phyloP scores from a whole-genome alignment of 2,888 invertebrate species.

The Chymomyza caudatula region DNA sequence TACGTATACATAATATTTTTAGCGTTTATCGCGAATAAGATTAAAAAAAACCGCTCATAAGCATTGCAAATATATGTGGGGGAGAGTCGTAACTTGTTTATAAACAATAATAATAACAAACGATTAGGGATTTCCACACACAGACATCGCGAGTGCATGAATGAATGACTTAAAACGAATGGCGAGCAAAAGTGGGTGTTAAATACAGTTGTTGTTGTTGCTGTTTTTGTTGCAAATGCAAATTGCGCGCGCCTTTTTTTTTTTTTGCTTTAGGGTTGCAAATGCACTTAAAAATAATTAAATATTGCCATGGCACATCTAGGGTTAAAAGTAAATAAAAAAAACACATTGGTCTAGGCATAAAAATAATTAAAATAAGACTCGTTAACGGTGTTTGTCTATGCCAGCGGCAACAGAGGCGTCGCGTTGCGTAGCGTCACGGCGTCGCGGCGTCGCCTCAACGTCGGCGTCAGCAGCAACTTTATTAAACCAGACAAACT shows the following conservation, averaged over 20 bases:
- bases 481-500: conserved; percentile 53
- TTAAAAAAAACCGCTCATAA: background rate
- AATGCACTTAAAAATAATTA: background rate
- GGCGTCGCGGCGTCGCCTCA: no score
- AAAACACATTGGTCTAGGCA: background rate
- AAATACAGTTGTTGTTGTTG: background rate
- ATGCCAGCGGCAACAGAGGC: background rate
- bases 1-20: background rate
- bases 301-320: background rate
- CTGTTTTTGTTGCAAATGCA: no score
- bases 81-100: background rate
- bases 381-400: background rate
- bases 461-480: background rate
- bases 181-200: background rate
- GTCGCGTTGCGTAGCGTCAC: no score
- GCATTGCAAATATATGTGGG: no score
- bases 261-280: background rate
- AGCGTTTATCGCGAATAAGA: background rate
- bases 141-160: background rate
- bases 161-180: background rate
- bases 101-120: background rate
- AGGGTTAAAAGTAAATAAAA: background rate
- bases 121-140: background rate
- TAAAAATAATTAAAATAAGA: background rate
- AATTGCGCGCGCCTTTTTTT: background rate